These are phyloP conservation scores for Alauda arvensis DNA, from an alignment of 2,797 vertebrate genomes.

Conservation along the genomic window DNA sequence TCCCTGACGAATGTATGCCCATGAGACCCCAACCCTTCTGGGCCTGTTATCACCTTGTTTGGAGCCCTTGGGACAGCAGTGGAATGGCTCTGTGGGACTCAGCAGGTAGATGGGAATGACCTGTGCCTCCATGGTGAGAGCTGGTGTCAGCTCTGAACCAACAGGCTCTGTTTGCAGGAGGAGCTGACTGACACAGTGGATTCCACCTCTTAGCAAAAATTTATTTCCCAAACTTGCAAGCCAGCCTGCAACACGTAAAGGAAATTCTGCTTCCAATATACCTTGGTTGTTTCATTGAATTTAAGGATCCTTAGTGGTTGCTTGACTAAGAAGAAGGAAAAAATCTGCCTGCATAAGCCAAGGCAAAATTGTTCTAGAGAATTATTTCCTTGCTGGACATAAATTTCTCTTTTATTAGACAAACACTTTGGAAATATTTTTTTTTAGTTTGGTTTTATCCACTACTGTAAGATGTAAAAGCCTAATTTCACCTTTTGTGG, in stretches of 20 bases:
- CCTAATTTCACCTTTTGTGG: not conserved
- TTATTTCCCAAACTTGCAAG: not conserved
- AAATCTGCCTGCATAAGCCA: not conserved
- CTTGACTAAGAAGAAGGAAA: not conserved
- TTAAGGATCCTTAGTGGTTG: not conserved
- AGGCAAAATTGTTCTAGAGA: not conserved
- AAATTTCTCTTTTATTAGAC: not conserved
- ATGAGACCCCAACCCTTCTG: not conserved
- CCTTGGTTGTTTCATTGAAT: not conserved
- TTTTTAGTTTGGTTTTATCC: not conserved
- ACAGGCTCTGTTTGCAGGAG: not conserved
- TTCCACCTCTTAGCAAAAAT: not conserved
- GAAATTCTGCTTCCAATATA: not conserved
- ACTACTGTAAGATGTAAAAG: not conserved
- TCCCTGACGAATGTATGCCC: not conserved
- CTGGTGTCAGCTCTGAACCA: not conserved
- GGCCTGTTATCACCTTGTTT: not conserved
- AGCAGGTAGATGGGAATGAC: not conserved
- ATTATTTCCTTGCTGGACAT: not conserved
- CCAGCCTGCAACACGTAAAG: not conserved
- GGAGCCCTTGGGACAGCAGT: not conserved
- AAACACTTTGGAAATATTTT: not conserved
- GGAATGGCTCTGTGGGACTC: not conserved
- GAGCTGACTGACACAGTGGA: not conserved
- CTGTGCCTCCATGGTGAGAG: not conserved